Percentiles rank a stretch among this genome's conserved stretches.
phyloP scores from a whole-genome alignment of 2,888 invertebrate genomes.

The Cartodere bifasciata region DNA sequence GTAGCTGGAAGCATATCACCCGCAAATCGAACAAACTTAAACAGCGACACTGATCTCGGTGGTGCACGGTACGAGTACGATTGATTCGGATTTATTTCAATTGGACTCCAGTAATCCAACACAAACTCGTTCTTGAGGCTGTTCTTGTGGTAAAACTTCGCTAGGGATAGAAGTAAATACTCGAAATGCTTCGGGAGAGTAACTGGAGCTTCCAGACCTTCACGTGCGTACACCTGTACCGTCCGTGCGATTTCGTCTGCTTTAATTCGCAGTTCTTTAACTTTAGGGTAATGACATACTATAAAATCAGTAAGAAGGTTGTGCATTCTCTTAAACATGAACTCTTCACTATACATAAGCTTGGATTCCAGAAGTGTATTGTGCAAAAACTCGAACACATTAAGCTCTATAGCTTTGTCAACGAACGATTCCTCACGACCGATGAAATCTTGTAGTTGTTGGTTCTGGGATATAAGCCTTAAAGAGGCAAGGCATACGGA shows the following conservation, averaged over 20 bases:
- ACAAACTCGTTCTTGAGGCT: constrained; percentile 54
- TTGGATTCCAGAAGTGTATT: constrained; percentile 59
- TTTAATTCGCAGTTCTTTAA: constrained; percentile 65
- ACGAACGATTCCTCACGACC: constrained; percentile 73
- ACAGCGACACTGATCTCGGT: constrained; percentile 63
- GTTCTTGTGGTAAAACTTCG: constrained; percentile 66
- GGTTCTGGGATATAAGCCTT: constrained; percentile 42
- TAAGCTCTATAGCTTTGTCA: constrained; percentile 64
- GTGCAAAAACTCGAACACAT: constrained; percentile 69
- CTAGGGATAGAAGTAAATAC: constrained; percentile 65
- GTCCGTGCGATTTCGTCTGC: constrained; percentile 84
- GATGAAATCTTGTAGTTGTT: constrained; percentile 42
- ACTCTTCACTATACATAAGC: constrained; percentile 60
- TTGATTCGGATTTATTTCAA: constrained; percentile 34
- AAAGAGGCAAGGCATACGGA: constrained; percentile 54
- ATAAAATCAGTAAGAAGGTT: constrained; percentile 83
- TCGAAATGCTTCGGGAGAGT: constrained; percentile 71
- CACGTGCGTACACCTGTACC: constrained; percentile 44
- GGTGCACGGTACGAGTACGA: constrained; percentile 34
- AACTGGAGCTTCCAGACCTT: constrained; percentile 65
- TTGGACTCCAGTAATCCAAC: constrained; percentile 72
- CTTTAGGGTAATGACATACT: constrained; percentile 82
- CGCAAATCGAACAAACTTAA: constrained; percentile 81
- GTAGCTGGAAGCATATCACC: constrained; percentile 76
- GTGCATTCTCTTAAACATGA: constrained; percentile 73